phyloP scores from a whole-genome alignment of 1,140 invertebrate genomes.

The Gonatopus flavifemur region DNA sequence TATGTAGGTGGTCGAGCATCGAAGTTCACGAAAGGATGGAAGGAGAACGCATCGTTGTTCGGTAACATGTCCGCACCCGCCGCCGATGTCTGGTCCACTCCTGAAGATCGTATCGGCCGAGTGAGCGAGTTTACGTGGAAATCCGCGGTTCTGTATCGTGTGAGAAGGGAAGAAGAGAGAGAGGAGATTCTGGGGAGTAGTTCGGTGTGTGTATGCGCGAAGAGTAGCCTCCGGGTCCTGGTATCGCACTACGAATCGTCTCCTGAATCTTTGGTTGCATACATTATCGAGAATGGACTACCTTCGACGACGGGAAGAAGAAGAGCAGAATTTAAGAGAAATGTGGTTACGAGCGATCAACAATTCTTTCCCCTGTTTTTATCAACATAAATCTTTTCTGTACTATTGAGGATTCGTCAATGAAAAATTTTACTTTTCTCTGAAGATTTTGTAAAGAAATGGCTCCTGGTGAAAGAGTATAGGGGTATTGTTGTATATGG shows the following conservation, averaged over 20 bases:
- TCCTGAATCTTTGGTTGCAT: constrained; percentile 50
- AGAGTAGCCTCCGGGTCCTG: constrained; percentile 36
- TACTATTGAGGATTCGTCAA: no score
- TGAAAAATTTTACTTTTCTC: no score
- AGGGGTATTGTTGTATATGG: no score
- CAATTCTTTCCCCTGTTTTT: no score
- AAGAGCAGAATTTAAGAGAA: no score
- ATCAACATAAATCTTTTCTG: no score
- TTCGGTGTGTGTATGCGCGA: constrained; percentile 5
- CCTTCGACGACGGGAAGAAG: no score
- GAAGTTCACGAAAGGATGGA: constrained; percentile 41
- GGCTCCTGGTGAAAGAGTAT: no score
- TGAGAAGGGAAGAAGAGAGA: constrained; percentile 7
- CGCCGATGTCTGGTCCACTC: no score
- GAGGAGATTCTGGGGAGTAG: constrained; percentile 1
- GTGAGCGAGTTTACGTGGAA: constrained; percentile 56
- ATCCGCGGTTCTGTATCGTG: constrained; percentile 39
- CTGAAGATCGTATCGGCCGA: constrained; percentile 47
- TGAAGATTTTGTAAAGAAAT: no score
- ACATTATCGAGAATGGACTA: constrained; percentile 40
- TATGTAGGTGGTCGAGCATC: constrained; percentile 23
- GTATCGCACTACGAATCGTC: constrained; percentile 56
- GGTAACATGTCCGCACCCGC: no score
- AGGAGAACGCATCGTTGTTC: constrained; percentile 34
- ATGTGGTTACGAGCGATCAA: no score